A percentile compares a stretch with the other conserved stretches of the same genome.
Evolutionary conservation across 2,113 vertebrate genomes (phyloP).

Genomic region (Ursus arctos): DNA sequence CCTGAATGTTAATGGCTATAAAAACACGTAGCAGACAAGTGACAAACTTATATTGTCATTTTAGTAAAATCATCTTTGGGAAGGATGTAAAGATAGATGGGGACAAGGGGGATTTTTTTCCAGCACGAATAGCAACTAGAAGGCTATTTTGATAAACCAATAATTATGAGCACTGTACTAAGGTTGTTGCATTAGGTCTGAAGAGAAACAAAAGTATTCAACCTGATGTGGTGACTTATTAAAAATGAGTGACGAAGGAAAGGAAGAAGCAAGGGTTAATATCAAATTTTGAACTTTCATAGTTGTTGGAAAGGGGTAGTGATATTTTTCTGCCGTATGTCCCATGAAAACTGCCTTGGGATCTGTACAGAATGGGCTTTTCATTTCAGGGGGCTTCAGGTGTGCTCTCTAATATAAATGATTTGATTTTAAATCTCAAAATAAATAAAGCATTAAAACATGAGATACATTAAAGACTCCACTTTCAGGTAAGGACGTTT

Average conservation of each 20-base stretch:
- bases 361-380: background rate
- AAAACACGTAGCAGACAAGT: background rate
- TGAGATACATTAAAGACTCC: background rate
- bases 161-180: background rate
- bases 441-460: conserved; percentile 1
- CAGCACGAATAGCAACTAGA: background rate
- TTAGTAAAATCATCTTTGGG: background rate
- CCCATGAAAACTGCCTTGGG: background rate
- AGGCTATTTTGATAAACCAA: background rate
- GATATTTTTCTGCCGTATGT: background rate
- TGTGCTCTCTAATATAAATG: background rate
- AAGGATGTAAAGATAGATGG: background rate
- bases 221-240: background rate
- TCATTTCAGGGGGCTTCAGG: background rate
- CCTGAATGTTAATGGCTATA: background rate
- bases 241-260: background rate
- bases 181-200: background rate
- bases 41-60: background rate
- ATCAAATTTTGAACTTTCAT: background rate
- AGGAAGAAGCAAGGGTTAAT: background rate
- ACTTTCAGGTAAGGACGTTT: background rate
- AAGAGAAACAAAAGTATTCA: background rate
- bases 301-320: background rate
- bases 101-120: background rate
- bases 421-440: background rate